Conservation (phyloP, 2,888 invertebrate species). For the Bembecia ichneumoniformis region DNA sequence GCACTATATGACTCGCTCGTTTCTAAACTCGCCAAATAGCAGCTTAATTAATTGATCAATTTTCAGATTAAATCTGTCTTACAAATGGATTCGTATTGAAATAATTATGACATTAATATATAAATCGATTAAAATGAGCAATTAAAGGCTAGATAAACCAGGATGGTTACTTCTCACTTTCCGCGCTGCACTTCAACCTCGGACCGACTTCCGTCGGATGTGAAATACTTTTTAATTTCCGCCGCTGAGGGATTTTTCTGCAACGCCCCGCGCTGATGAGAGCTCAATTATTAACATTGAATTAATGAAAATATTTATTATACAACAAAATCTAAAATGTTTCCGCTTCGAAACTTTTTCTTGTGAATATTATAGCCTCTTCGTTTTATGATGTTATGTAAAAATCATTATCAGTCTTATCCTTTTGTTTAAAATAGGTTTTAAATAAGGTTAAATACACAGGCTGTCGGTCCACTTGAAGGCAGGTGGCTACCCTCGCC, state of each 20-base stretch:
- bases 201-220: constrained; percentile 46
- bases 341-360: constrained; percentile 5
- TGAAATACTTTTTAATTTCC: constrained; percentile 68
- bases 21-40: too few species aligned
- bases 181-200: constrained; percentile 52
- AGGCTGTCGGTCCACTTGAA: too few species aligned
- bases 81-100: too few species aligned
- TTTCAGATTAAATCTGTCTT: too few species aligned
- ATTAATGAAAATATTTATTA: constrained; percentile 63
- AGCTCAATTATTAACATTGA: constrained; percentile 66
- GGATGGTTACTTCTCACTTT: constrained; percentile 25
- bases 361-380: background rate
- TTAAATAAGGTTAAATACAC: too few species aligned
- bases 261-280: constrained; percentile 38
- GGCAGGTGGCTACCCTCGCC: too few species aligned
- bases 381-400: too few species aligned
- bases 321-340: constrained; percentile 7
- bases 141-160: background rate
- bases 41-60: too few species aligned
- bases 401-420: too few species aligned
- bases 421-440: too few species aligned
- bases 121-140: background rate
- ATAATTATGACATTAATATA: too few species aligned
- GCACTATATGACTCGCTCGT: too few species aligned
- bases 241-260: constrained; percentile 61